These are phyloP conservation scores for Pseudococcus viburni DNA, from an alignment of 2,888 invertebrate species.

Conservation along the genomic window DNA sequence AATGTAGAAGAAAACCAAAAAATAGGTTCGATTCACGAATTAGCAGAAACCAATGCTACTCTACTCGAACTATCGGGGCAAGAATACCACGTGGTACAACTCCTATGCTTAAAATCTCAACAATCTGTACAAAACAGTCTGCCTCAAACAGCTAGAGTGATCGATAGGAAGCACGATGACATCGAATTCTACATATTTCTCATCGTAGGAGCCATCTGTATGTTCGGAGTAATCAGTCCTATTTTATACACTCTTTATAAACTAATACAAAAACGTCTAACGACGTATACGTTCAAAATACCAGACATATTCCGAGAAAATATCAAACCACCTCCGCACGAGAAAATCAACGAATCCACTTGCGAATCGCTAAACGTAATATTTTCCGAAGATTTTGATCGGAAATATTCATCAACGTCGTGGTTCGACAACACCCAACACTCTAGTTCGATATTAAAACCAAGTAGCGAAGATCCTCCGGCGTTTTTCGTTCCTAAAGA, in stretches of 20 bases:
- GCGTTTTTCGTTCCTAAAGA: conserved; percentile 64
- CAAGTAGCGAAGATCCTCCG: conserved; percentile 63
- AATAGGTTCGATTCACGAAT: conserved; percentile 70
- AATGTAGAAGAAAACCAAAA: conserved; percentile 69
- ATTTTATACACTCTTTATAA: conserved; percentile 67
- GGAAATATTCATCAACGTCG: conserved; percentile 66
- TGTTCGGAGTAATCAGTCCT: conserved; percentile 69
- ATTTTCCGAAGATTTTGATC: conserved; percentile 70
- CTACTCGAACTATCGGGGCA: conserved; percentile 70
- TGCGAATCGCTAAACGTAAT: conserved; percentile 70
- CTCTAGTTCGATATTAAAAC: conserved; percentile 66
- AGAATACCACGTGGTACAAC: conserved; percentile 70
- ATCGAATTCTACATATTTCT: conserved; percentile 70
- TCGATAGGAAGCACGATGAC: conserved; percentile 69
- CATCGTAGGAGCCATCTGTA: conserved; percentile 69
- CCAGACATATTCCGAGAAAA: conserved; percentile 60
- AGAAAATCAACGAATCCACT: conserved; percentile 68
- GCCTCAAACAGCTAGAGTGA: conserved; percentile 65
- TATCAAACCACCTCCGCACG: conserved; percentile 68
- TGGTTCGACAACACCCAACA: conserved; percentile 63
- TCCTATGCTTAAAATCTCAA: neutral
- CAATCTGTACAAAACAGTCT: neutral
- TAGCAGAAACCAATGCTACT: conserved; percentile 70
- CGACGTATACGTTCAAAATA: conserved; percentile 69
- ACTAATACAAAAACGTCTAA: conserved; percentile 67